Evolutionary conservation across 2,888 invertebrate species (phyloP), one percentile per base, ranked within the genome.

Genomic region (Acrobasis suavella): DNA sequence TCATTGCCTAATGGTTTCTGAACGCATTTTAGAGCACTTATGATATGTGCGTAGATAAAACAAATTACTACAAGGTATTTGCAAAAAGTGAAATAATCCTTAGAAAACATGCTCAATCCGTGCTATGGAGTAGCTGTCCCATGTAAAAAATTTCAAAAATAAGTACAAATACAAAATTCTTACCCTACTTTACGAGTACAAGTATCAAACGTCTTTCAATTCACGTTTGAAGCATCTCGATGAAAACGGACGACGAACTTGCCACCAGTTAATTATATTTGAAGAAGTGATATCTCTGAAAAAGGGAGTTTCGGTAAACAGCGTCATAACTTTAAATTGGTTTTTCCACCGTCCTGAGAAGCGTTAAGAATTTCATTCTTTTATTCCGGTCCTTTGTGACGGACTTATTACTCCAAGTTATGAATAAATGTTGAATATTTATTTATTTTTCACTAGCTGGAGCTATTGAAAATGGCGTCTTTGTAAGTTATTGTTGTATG

Each of bases 281-380:
- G 69, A 67, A 72, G 75, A 78, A 80, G 76, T 80, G 81, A 84
- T 83, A 82, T 80, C 76, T 78, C 73, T 72, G 46, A 69, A 75
- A 78, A 80, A 81, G 77, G 72, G 78, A 81, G 77, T 82, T 82
- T 81, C 67, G 66, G 81, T 82, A 83, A 83, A 83, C 82, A 84
- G 75, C 73, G 75, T 72, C 76, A 74, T 77, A 83, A 83, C 79
- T 84, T 83, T 81, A 83, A 83, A 83, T 83, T 82, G 82, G 79
- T 77, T 83, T 81, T 80, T 77, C 74, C 71, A 68, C 70, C 72
- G 73, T 73, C 73, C 70, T 67, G 67, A 72, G 68, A 69, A 77
- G 72, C 70, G 72, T 69, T 73, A 72, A 73, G 72, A 69, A 75
- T 74, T 76, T 77, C 73, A 75, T 78, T 80, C 71, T 72, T 72